Evolutionary conservation across 2,797 vertebrate genomes (phyloP).

Genomic region (Alca torda): DNA sequence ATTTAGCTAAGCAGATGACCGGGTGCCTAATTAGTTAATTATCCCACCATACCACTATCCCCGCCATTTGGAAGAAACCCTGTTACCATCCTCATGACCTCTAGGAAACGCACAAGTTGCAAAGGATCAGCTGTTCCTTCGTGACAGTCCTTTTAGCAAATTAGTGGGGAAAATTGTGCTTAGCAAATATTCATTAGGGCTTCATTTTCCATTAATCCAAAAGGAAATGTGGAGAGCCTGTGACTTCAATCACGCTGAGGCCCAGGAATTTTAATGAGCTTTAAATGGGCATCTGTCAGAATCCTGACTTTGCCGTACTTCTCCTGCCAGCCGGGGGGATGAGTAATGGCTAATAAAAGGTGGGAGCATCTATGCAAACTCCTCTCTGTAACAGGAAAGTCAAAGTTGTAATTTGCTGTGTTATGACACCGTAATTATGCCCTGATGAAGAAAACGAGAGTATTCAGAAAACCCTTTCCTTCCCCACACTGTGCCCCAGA

Average conservation of each 20-base stretch:
- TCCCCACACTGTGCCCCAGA: not conserved
- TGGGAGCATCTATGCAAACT: constrained; percentile 52
- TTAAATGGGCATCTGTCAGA: constrained; percentile 79
- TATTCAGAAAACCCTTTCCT: constrained; percentile 22
- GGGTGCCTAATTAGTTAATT: constrained; percentile 62
- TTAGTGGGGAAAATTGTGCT: constrained; percentile 71
- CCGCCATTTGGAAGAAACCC: constrained; percentile 31
- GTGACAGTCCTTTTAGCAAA: constrained; percentile 70
- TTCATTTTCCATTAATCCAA: constrained; percentile 77
- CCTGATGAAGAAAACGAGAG: constrained; percentile 48
- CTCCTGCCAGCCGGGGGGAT: constrained; percentile 66
- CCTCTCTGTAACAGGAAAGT: constrained; percentile 64
- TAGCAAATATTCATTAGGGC: constrained; percentile 74
- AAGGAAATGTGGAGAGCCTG: constrained; percentile 70
- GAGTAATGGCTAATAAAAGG: constrained; percentile 73
- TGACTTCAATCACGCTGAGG: constrained; percentile 73
- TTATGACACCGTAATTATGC: constrained; percentile 69
- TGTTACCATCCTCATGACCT: constrained; percentile 42
- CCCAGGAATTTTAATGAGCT: constrained; percentile 77
- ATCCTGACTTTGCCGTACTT: constrained; percentile 65
- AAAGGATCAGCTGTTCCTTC: constrained; percentile 65
- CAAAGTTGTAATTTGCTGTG: constrained; percentile 71
- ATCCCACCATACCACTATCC: not conserved
- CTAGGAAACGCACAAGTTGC: constrained; percentile 46
- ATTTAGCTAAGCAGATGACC: constrained; percentile 57